Conservation (phyloP, 92 coral and sea anemone species). For the Epizoanthus illoricatus region DNA sequence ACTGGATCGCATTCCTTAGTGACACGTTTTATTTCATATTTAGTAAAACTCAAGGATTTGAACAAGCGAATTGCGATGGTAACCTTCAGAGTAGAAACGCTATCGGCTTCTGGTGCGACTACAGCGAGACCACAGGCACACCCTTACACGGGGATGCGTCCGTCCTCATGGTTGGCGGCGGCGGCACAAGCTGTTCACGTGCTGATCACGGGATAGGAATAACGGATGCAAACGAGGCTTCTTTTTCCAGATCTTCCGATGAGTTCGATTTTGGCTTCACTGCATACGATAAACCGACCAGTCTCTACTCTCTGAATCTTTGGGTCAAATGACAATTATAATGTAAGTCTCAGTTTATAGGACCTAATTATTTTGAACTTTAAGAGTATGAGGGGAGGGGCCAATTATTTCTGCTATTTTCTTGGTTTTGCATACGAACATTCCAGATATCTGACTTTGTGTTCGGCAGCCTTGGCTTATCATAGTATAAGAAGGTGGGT, state of each 20-base stretch:
- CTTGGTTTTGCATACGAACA: too few species aligned
- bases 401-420: too few species aligned
- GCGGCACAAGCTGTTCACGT: slow-evolving; percentile 28
- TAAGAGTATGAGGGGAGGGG: too few species aligned
- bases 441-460: too few species aligned
- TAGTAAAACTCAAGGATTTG: slow-evolving; percentile 27
- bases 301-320: slow-evolving; percentile 20
- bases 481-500: too few species aligned
- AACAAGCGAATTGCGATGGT: slow-evolving; percentile 26
- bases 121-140: slow-evolving; percentile 25
- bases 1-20: too few species aligned
- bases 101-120: slow-evolving; percentile 40
- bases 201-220: slow-evolving; percentile 45
- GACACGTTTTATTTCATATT: too few species aligned
- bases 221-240: slow-evolving; percentile 39
- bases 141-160: slow-evolving; percentile 32
- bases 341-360: too few species aligned
- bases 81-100: slow-evolving; percentile 27
- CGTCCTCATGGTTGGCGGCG: slow-evolving; percentile 42
- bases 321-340: slow-evolving; percentile 18
- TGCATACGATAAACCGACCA: slow-evolving; percentile 16
- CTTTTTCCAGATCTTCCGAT: slow-evolving; percentile 13
- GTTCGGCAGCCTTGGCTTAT: too few species aligned
- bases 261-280: slow-evolving; percentile 31
- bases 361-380: too few species aligned